These are phyloP conservation scores for Lagodon rhomboides DNA, from an alignment of 2,797 vertebrate genomes.

Conservation along the genomic window DNA sequence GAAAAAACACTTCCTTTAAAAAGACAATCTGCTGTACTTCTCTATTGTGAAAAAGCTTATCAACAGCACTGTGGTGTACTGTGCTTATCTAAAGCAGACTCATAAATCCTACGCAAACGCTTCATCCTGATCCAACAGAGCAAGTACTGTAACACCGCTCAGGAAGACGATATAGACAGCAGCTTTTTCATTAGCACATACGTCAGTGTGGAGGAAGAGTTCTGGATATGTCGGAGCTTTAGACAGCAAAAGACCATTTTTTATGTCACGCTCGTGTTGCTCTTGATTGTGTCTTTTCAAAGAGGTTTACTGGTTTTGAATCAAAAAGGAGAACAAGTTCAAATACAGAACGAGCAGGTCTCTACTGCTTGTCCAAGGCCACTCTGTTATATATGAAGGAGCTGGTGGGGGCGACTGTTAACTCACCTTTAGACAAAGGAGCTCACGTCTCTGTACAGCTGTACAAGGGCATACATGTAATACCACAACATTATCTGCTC, in stretches of 20 bases:
- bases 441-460: neutral
- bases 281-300: neutral
- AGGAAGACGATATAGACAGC: neutral
- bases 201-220: conserved; percentile 7
- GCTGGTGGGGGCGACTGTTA: neutral
- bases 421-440: neutral
- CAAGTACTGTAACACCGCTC: neutral
- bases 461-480: neutral
- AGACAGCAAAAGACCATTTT: conserved; percentile 2
- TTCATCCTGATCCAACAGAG: conserved; percentile 4
- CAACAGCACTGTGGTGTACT: neutral
- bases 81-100: conserved; percentile 21
- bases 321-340: neutral
- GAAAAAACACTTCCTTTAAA: neutral
- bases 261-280: neutral
- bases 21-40: neutral
- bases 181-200: conserved; percentile 11
- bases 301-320: neutral
- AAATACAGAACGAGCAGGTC: neutral
- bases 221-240: conserved; percentile 9
- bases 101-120: neutral
- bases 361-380: neutral
- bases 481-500: neutral
- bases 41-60: conserved; percentile 5
- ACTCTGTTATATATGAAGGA: neutral